phyloP scores from a whole-genome alignment of 1,140 invertebrate species.

The Mizuhopecten yessoensis region DNA sequence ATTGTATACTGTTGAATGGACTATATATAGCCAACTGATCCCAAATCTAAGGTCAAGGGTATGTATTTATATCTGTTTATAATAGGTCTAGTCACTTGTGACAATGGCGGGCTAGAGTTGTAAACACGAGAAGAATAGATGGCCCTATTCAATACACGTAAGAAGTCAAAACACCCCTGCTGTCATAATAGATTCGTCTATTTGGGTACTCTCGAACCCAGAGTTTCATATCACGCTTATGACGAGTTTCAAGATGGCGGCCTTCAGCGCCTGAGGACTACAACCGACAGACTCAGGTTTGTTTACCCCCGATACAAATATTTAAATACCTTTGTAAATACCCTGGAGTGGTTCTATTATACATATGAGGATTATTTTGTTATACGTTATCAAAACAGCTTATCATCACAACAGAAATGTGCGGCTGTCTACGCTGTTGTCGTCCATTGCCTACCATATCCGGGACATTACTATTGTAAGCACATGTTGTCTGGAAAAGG shows the following conservation, averaged over 20 bases:
- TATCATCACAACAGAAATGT: neutral
- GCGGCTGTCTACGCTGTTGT: neutral
- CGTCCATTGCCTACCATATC: neutral
- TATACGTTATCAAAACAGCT: neutral
- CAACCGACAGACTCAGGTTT: neutral
- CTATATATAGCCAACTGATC: neutral
- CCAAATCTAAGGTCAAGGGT: constrained; percentile 10
- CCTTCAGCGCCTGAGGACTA: neutral
- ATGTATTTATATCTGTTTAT: neutral
- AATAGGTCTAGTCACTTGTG: neutral
- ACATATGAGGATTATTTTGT: neutral
- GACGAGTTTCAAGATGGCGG: constrained; percentile 31
- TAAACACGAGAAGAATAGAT: neutral
- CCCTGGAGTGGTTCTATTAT: neutral
- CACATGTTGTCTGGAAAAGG: neutral
- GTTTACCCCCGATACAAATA: neutral
- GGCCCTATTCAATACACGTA: neutral
- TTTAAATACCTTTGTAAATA: neutral
- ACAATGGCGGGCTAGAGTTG: too few species aligned
- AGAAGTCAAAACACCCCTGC: neutral
- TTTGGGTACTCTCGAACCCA: constrained; percentile 35
- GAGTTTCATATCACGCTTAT: constrained; percentile 11
- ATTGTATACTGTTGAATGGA: neutral
- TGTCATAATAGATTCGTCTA: constrained; percentile 19
- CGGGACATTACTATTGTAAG: constrained; percentile 19